Base-by-base conservation (phyloP, 2,888 invertebrate species). In the Acleris cristana region DNA sequence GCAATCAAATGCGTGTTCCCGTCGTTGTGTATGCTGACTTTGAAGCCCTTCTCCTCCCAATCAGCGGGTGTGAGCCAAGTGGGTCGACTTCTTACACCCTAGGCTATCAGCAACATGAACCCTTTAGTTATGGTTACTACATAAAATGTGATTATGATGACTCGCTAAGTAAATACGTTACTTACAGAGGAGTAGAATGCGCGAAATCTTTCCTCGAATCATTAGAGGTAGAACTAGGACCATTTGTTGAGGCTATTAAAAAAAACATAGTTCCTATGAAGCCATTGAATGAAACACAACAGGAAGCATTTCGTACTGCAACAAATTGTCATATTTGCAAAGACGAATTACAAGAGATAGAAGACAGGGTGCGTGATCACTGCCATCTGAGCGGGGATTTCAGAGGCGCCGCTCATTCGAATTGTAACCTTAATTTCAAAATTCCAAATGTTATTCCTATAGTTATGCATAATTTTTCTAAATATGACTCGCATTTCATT, bases 21-120 rank as follows among this genome's bases (percentile, higher is more conserved):
- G 74, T 74, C 64, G 73, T 72, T 23, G 34, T 73, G 14, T 74
- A 75, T 65, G 72, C 73, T n/a, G 69, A 76, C 58, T 76, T 75
- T 63, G 74, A 74, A 53, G 65, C 73, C 7, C 72, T 77, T 69
- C 62, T 76, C 57, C 74, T 69, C 10, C 75, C 74, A 26, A 70
- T 77, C 14, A 18, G 71, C 53, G 49, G 69, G 40, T 74, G 72
- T 72, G 52, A 63, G 18, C 73, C 71, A 44, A 69, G 77, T 64
- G 71, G 72, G 21, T 60, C 60, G 8, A 74, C 70, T 59, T 68
- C 75, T 16, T 72, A 60, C 48, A 75, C 77, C 18, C 69, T 60
- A 19, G 76, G 74, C 61, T 49, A 74, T 57, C 70, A 76, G 52
- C 69, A 70, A 71, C 73, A 76, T 69, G 55, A 55, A 19, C 18